phyloP scores from a whole-genome alignment of 2,797 vertebrate species.

The Sandelia bainsii region DNA sequence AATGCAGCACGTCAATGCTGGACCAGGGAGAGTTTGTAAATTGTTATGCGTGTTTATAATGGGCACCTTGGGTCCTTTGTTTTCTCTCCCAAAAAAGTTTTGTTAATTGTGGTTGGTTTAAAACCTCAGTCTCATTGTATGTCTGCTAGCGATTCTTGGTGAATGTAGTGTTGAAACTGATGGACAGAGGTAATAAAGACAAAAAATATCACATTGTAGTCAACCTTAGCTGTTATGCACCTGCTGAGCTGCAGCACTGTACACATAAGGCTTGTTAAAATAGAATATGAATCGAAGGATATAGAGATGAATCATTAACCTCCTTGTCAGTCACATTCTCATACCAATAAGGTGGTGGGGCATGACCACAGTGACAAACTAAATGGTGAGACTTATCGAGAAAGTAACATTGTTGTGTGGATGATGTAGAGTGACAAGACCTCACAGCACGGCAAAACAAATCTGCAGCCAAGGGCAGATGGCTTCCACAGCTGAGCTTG shows the following conservation, averaged over 20 bases:
- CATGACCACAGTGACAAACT: not conserved
- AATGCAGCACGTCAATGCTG: too few relatives aligned
- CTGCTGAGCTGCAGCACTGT: not conserved
- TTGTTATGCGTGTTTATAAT: too few relatives aligned
- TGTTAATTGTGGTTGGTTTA: too few relatives aligned
- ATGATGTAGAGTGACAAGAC: not conserved
- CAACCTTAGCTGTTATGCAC: not conserved
- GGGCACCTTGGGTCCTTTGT: too few relatives aligned
- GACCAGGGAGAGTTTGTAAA: too few relatives aligned
- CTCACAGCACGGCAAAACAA: not conserved
- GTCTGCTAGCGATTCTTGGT: conserved; percentile 8
- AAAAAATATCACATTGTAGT: conserved; percentile 2
- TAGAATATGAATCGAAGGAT: not conserved
- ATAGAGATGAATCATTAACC: conserved; percentile 9
- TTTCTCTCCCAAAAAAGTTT: too few relatives aligned
- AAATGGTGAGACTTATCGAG: conserved; percentile 1
- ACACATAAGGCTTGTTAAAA: not conserved
- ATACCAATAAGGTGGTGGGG: not conserved
- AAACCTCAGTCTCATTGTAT: conserved; percentile 1
- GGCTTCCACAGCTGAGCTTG: conserved; percentile 2
- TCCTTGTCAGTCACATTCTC: conserved; percentile 8
- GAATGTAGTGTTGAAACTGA: conserved; percentile 11
- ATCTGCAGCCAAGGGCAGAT: conserved; percentile 23
- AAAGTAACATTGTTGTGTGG: not conserved
- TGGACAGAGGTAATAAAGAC: not conserved